Conservation (phyloP, 1,140 invertebrate species). For the Vanessa atalanta region DNA sequence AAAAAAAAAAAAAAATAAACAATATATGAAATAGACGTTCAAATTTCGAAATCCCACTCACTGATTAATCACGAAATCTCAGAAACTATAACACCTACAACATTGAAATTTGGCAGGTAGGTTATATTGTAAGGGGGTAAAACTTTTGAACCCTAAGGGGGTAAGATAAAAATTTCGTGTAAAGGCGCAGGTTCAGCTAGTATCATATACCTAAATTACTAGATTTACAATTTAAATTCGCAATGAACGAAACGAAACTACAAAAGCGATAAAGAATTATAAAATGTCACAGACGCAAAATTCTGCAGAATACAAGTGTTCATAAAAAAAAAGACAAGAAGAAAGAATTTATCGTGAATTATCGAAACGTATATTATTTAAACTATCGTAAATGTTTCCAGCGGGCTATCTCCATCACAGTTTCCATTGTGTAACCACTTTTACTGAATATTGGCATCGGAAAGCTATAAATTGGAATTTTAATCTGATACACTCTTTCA, state of each 20-base stretch:
- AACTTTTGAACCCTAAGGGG: too few relatives aligned
- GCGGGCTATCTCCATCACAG: constrained; percentile 19
- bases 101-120: too few relatives aligned
- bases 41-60: too few relatives aligned
- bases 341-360: not conserved
- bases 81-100: too few relatives aligned
- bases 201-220: too few relatives aligned
- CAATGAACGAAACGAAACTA: not conserved
- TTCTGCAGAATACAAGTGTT: not conserved
- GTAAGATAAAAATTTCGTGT: too few relatives aligned
- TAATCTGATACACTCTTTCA: constrained; percentile 33
- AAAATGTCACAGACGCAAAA: not conserved
- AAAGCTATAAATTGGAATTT: constrained; percentile 28
- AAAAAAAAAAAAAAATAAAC: too few relatives aligned
- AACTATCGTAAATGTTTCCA: constrained; percentile 3
- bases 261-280: not conserved
- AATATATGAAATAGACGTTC: too few relatives aligned
- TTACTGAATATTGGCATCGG: constrained; percentile 29
- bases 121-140: too few relatives aligned
- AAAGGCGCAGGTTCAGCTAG: too few relatives aligned
- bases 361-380: not conserved
- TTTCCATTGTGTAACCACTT: constrained; percentile 27
- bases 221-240: not conserved
- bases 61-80: too few relatives aligned
- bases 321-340: not conserved